A percentile compares a stretch with the other conserved stretches of the same genome.
phyloP scores from a whole-genome alignment of 2,888 invertebrate genomes.

The Trichogramma evanescens region DNA sequence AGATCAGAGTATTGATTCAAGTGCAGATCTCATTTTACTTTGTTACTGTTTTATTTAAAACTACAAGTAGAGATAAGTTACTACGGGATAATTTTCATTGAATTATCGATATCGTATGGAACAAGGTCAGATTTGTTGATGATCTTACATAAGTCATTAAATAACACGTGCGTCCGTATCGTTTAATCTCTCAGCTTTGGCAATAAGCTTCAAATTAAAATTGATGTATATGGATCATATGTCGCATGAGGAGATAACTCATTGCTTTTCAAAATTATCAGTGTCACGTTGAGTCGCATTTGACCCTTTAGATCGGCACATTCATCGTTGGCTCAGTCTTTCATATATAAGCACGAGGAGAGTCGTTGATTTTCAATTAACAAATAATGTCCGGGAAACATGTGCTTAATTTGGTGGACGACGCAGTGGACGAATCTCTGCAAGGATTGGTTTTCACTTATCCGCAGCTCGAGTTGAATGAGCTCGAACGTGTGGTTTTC shows the following conservation, averaged over 20 bases:
- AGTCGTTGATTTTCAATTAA: neutral
- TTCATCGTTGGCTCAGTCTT: too few relatives aligned
- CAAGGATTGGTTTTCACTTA: slow-evolving; percentile 34
- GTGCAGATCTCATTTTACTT: neutral
- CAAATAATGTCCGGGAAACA: slow-evolving; percentile 29
- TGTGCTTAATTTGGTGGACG: slow-evolving; percentile 35
- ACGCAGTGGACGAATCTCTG: slow-evolving; percentile 37
- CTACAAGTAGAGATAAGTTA: too few relatives aligned
- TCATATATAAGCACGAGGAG: too few relatives aligned
- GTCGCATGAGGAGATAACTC: neutral
- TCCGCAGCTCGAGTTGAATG: slow-evolving; percentile 38
- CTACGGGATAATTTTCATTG: too few relatives aligned
- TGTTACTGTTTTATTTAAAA: neutral
- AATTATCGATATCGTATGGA: too few relatives aligned
- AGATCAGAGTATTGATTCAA: neutral
- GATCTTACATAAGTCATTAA: neutral
- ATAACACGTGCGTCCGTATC: too few relatives aligned
- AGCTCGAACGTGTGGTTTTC: slow-evolving; percentile 35
- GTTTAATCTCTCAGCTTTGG: too few relatives aligned
- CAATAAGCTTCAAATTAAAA: too few relatives aligned
- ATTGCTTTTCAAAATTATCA: neutral
- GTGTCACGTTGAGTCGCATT: too few relatives aligned
- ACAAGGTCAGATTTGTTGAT: too few relatives aligned
- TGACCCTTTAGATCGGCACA: too few relatives aligned
- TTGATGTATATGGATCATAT: too few relatives aligned